Base-by-base conservation (phyloP, 2,888 invertebrate species). In the Drosophila neonasuta region DNA sequence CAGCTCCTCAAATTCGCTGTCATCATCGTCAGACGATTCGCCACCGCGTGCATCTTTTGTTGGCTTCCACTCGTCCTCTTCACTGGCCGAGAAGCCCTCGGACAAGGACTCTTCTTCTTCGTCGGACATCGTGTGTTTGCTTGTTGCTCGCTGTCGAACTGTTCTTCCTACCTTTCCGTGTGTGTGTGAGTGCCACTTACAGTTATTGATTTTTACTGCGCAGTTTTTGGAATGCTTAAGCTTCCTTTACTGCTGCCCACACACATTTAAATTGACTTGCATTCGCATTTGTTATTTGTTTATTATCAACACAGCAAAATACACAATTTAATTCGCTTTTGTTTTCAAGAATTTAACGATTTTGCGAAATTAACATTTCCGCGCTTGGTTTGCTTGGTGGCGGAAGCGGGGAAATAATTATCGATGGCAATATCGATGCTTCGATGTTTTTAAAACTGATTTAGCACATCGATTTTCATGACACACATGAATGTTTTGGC, bases 51-150 rank as follows among this genome's bases (percentile, higher is more conserved):
- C 69, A 67, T 81, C 65, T 77, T 88, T 83, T 8, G 66, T 81
- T 5, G 88, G 89, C 34, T 88, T 87, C 86, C 90, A 90, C 64
- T 91, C 91, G 68, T 91, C 91, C 69, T 91, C 91, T 67, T 91
- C 91, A 66, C 90, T 90, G 10, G 89, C 90, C 1, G 91, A 91
- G 76, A 91, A 91, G 52, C 89, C 91, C 46, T 88, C 89, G 5
- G 88, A 84, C 64, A 87, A 77, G 15, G 88, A 88, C n/a, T 89
- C 87, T 48, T 89, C 87, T 64, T 89, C 90, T 49, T 89, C 89
- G 62, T 89, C 89, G 2, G 90, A 89, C 90, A 90, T 90, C 91
- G 81, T 84, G 71, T 72, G n/a, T 3, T 65, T 77, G 90, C 80
- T 89, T 89, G 65, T 90, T 91, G 74, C 70, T 77, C 68, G 64